Percentiles rank a stretch among this genome's conserved stretches.
phyloP scores from a whole-genome alignment of 2,888 invertebrate genomes.

The Stratiomys singularior region DNA sequence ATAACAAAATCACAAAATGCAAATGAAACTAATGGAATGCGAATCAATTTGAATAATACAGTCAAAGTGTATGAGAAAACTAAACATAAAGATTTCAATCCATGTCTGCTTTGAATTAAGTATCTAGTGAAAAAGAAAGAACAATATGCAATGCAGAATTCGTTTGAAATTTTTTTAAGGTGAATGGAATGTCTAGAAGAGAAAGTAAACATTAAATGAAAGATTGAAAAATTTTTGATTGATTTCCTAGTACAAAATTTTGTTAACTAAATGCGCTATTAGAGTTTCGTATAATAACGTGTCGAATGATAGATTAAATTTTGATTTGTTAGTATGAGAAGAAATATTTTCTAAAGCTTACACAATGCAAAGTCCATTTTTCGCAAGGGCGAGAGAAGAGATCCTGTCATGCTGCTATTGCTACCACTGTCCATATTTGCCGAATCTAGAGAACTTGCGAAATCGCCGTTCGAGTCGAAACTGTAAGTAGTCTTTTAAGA shows the following conservation, averaged over 20 bases:
- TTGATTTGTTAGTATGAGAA: not conserved
- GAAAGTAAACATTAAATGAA: slow-evolving; percentile 4
- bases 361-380: slow-evolving; percentile 88
- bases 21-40: not conserved
- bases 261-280: slow-evolving; percentile 18
- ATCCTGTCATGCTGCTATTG: slow-evolving; percentile 57
- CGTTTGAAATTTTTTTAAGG: not conserved
- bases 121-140: not conserved
- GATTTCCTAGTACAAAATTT: not conserved
- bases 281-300: slow-evolving; percentile 13
- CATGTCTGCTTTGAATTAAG: not conserved
- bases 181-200: slow-evolving; percentile 2
- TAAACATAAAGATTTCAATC: not conserved
- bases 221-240: not conserved
- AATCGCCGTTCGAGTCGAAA: slow-evolving; percentile 66
- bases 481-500: slow-evolving; percentile 52
- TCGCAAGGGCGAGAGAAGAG: slow-evolving; percentile 69
- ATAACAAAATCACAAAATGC: slow-evolving; percentile 21
- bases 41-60: not conserved
- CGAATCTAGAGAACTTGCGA: slow-evolving; percentile 65
- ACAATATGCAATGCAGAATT: not conserved
- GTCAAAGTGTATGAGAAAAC: not conserved
- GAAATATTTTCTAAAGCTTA: slow-evolving; percentile 67
- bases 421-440: slow-evolving; percentile 60
- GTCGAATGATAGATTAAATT: not conserved